Conservation (phyloP, 2,113 vertebrate species). For the Misgurnus mizolepis region DNA sequence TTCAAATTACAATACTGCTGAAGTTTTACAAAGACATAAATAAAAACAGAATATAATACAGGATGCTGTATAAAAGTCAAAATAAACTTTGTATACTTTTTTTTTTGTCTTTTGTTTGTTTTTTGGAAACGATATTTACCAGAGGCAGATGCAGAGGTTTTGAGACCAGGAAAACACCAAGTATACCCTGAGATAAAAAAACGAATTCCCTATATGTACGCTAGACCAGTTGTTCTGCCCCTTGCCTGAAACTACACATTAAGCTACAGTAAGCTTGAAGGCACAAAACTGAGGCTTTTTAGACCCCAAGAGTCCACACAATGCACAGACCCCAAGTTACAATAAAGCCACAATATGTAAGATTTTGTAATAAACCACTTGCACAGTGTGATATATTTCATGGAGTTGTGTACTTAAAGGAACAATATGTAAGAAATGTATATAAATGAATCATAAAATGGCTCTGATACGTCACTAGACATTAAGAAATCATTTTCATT, state of each 20-base stretch:
- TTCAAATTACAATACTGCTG: conserved; percentile 74
- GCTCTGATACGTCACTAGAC: too few species aligned
- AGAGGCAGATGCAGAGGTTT: conserved; percentile 64
- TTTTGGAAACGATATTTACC: conserved; percentile 65
- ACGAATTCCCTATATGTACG: conserved; percentile 61
- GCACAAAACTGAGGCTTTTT: conserved; percentile 71
- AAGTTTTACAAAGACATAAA: conserved; percentile 78
- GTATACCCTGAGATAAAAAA: conserved; percentile 76
- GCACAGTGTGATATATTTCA: too few species aligned
- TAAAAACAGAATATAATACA: conserved; percentile 75
- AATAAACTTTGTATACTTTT: conserved; percentile 65
- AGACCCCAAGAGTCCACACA: conserved; percentile 57
- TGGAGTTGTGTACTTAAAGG: too few species aligned
- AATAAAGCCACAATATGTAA: too few species aligned
- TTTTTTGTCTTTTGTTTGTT: background rate
- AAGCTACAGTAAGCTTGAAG: conserved; percentile 70
- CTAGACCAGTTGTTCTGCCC: conserved; percentile 62
- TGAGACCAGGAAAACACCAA: conserved; percentile 71
- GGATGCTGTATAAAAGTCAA: conserved; percentile 72
- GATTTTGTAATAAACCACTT: background rate
- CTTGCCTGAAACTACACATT: conserved; percentile 57
- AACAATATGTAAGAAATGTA: too few species aligned
- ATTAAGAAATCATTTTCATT: too few species aligned
- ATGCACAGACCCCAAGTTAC: conserved; percentile 32
- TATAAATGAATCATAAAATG: too few species aligned